Conservation (phyloP, 2,113 vertebrate species). For the Aleadryas rufinucha region DNA sequence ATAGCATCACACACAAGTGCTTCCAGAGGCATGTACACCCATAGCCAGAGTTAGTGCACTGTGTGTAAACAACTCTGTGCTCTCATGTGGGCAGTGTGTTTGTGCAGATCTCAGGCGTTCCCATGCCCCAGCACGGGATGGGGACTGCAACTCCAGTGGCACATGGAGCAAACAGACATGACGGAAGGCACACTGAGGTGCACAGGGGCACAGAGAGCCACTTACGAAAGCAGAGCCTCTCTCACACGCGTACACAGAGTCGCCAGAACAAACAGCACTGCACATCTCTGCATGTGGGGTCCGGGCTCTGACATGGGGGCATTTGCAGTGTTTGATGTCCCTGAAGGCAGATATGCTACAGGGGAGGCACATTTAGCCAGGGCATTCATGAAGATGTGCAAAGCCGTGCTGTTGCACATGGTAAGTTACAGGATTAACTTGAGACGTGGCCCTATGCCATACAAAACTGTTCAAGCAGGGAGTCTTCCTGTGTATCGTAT, state of each 20-base stretch:
- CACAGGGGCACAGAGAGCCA: neutral
- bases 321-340: rapidly evolving
- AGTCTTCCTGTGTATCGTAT: rapidly evolving
- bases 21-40: neutral
- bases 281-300: rapidly evolving
- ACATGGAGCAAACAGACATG: neutral
- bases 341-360: neutral
- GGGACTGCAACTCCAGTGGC: neutral
- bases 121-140: neutral
- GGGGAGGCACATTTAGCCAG: neutral
- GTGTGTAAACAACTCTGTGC: neutral
- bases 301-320: neutral
- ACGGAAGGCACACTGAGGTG: rapidly evolving
- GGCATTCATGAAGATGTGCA: neutral
- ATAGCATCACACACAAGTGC: neutral
- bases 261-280: neutral
- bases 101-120: neutral
- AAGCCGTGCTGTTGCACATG: rapidly evolving
- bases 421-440: neutral
- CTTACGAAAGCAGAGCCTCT: neutral
- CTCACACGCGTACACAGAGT: rapidly evolving
- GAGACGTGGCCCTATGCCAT: rapidly evolving
- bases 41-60: neutral
- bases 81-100: neutral
- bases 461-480: neutral